Conservation (phyloP, 2,113 vertebrate species). For the Sceloporus tristichus region DNA sequence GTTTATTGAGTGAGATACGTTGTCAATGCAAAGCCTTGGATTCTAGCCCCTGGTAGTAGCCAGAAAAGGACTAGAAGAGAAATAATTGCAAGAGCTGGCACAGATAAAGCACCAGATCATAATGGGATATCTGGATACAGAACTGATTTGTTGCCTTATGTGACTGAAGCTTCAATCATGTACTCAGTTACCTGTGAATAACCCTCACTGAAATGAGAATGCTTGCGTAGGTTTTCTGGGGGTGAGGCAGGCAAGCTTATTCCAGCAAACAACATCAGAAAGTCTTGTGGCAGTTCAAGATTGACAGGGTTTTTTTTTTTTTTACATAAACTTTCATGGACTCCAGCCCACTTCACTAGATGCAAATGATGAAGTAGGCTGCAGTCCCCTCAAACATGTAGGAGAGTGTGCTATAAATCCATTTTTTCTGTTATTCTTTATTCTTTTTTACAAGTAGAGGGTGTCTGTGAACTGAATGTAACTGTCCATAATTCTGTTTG, state of each 20-base stretch:
- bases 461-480: too few species aligned
- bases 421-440: constrained; percentile 56
- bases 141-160: constrained; percentile 64
- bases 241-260: too few species aligned
- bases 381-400: too few species aligned
- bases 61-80: constrained; percentile 62
- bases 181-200: not conserved
- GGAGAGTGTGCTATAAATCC: not conserved
- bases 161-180: constrained; percentile 35
- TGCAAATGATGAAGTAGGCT: too few species aligned
- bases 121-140: constrained; percentile 66
- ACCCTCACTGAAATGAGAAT: not conserved
- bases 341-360: too few species aligned
- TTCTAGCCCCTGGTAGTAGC: constrained; percentile 61
- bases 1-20: constrained; percentile 50
- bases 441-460: constrained; percentile 41
- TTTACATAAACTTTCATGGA: too few species aligned
- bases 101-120: constrained; percentile 65
- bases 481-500: too few species aligned
- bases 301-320: too few species aligned
- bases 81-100: constrained; percentile 67
- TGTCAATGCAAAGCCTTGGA: constrained; percentile 60
- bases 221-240: not conserved
- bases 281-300: too few species aligned
- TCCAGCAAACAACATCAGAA: too few species aligned